phyloP scores from a whole-genome alignment of 2,888 invertebrate species.

The Lymantria monacha region DNA sequence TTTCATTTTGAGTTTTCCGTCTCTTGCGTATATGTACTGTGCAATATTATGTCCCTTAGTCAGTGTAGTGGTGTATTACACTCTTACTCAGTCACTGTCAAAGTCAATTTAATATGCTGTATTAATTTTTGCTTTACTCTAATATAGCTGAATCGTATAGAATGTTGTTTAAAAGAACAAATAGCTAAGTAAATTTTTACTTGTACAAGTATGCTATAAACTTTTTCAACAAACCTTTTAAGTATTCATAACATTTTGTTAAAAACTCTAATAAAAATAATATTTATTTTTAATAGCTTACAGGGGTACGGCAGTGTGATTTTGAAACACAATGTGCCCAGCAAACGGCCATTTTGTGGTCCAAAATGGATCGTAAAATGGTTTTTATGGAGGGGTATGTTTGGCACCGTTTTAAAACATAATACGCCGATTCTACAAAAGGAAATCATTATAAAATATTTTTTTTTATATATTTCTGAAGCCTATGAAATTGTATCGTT shows the following conservation, averaged over 20 bases:
- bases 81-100: too few relatives aligned
- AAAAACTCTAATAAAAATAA: slow-evolving; percentile 24
- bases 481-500: background rate
- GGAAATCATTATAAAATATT: slow-evolving; percentile 39
- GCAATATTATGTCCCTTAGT: too few relatives aligned
- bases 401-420: slow-evolving; percentile 52
- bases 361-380: slow-evolving; percentile 67
- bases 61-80: too few relatives aligned
- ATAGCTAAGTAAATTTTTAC: too few relatives aligned
- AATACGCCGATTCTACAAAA: slow-evolving; percentile 54
- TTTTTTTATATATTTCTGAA: slow-evolving; percentile 13
- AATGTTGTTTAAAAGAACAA: too few relatives aligned
- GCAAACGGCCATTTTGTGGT: slow-evolving; percentile 62
- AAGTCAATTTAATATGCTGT: too few relatives aligned
- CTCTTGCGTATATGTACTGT: too few relatives aligned
- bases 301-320: slow-evolving; percentile 27
- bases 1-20: too few relatives aligned
- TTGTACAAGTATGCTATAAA: background rate
- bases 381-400: slow-evolving; percentile 69
- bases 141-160: too few relatives aligned
- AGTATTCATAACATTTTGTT: slow-evolving; percentile 8
- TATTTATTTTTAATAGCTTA: slow-evolving; percentile 47
- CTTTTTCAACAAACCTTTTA: background rate
- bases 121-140: too few relatives aligned
- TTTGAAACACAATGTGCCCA: slow-evolving; percentile 40